phyloP scores from a whole-genome alignment of 2,113 vertebrate species.

The Ciconia maguari region DNA sequence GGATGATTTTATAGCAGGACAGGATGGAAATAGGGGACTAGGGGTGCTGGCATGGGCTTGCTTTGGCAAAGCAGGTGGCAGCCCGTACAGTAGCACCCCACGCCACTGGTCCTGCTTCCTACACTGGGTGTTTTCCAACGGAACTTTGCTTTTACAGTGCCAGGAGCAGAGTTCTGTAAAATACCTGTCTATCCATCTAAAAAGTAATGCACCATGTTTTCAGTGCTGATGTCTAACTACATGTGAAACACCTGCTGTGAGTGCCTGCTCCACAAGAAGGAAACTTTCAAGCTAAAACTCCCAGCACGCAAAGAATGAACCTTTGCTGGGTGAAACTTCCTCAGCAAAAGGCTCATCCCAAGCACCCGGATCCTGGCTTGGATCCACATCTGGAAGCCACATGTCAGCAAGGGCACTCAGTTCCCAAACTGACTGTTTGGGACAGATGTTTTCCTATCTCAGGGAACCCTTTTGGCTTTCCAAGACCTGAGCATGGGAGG shows the following conservation, averaged over 20 bases:
- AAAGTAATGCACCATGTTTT: background rate
- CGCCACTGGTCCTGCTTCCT: background rate
- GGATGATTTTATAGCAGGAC: background rate
- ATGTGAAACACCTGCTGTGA: background rate
- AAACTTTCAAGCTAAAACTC: background rate
- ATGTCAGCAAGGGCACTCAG: background rate
- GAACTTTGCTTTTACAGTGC: background rate
- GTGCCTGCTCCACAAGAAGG: background rate
- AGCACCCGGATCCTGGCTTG: fast-evolving
- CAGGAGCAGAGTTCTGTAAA: background rate
- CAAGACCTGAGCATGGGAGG: background rate
- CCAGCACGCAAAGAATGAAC: background rate
- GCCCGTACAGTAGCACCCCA: fast-evolving
- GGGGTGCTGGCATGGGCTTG: background rate
- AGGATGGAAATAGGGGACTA: background rate
- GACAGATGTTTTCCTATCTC: background rate
- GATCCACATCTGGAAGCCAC: background rate
- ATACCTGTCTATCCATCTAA: background rate
- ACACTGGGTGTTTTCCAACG: background rate
- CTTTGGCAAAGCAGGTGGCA: fast-evolving
- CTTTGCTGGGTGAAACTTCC: background rate
- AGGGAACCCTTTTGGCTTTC: background rate
- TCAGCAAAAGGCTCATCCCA: background rate
- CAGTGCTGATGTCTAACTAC: background rate
- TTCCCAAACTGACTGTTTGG: background rate